These are phyloP conservation scores for Vollenhovia emeryi DNA, from an alignment of 1,140 invertebrate genomes.

Conservation along the genomic window DNA sequence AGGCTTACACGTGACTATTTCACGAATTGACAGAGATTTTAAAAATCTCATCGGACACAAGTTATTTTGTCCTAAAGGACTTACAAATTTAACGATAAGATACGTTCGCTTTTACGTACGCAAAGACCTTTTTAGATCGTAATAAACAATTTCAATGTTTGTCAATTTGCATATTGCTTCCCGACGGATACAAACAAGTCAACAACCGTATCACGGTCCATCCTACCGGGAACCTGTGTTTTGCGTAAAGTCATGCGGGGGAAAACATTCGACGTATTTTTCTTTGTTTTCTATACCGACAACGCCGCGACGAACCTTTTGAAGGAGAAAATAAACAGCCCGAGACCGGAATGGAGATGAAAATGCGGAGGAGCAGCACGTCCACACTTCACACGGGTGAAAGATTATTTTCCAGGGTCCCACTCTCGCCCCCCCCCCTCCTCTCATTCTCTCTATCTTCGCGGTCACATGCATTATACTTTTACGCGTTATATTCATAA, in stretches of 20 bases:
- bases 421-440: too few species aligned
- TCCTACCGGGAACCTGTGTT: not conserved
- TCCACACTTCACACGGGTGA: not conserved
- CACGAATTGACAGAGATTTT: not conserved
- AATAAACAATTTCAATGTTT: not conserved
- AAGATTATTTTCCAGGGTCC: conserved; percentile 14
- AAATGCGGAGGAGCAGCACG: not conserved
- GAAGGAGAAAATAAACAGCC: conserved; percentile 31
- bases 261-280: conserved; percentile 6
- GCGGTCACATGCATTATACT: conserved; percentile 2
- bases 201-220: not conserved
- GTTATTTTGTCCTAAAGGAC: too few species aligned
- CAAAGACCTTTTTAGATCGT: not conserved
- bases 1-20: not conserved
- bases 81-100: not conserved
- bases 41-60: not conserved
- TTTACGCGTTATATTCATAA: conserved; percentile 26
- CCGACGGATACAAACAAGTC: not conserved
- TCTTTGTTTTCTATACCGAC: conserved; percentile 18
- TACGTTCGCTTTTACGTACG: not conserved
- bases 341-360: not conserved
- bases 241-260: not conserved
- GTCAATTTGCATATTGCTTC: not conserved
- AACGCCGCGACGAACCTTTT: not conserved
- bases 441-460: not conserved